Base-by-base conservation (phyloP, 2,888 invertebrate species). In the Psylliodes chrysocephalus region DNA sequence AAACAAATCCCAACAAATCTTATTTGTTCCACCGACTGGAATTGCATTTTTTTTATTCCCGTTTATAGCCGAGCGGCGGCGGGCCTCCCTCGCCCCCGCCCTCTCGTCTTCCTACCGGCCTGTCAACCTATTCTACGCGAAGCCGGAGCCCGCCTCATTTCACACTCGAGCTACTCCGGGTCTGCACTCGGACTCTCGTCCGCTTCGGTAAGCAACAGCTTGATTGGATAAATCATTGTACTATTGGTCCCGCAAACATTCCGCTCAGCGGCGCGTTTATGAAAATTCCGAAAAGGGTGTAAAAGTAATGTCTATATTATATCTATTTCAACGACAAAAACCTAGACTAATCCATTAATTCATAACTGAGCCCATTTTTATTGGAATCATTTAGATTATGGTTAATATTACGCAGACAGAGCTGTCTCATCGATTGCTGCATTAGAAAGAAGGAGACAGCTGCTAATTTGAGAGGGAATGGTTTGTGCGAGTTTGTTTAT, bases 211-310 rank as follows among this genome's bases (percentile, higher is more conserved):
- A 74, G 72, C 77, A 74, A 68, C 66, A 69, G 66, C 68, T 72
- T 76, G 77, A 77, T 78, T 77, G 77, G 76, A 78, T 78, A 76
- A 76, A 78, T 76, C 75, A 76, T 75, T 77, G 73, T 74, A 74
- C 75, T 75, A 74, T 77, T 76, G 75, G 71, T 74, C 73, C 74
- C 71, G 65, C 75, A 75, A 76, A 77, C 75, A 75, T 77, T 25
- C 28, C 8, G 1, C 5, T 1, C 46, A 46, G 22, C 17, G 30
- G 30, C 49, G 8, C 7, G 18, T 17, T 7, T 15, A 40, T 7
- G 17, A 40, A n/a, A n/a, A n/a, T n/a, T n/a, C n/a, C n/a, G n/a
- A n/a, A n/a, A n/a, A n/a, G n/a, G n/a, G n/a, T n/a, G n/a, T n/a
- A n/a, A n/a, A n/a, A n/a, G n/a, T n/a, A n/a, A n/a, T n/a, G n/a